These are phyloP conservation scores for Calameuta filiformis DNA, from an alignment of 2,888 invertebrate species.

Conservation along the genomic window DNA sequence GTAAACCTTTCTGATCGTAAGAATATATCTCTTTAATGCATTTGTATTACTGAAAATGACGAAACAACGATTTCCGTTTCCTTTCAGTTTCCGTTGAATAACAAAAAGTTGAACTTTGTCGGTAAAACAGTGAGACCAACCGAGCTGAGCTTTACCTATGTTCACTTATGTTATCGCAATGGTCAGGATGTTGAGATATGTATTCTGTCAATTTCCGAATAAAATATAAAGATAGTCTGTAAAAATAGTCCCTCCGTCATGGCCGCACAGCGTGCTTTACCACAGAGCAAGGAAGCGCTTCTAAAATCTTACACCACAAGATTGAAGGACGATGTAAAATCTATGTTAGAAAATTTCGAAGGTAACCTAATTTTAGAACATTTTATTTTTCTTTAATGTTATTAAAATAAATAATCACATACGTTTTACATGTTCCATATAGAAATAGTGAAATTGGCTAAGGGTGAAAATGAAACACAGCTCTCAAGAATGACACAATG, in stretches of 20 bases:
- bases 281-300: conserved; percentile 95
- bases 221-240: not conserved
- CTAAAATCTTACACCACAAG: conserved; percentile 94
- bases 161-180: not conserved
- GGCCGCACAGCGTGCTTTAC: conserved; percentile 72
- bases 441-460: conserved; percentile 91
- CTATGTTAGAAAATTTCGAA: conserved; percentile 97
- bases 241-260: not conserved
- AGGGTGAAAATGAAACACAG: conserved; percentile 92
- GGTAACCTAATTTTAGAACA: conserved; percentile 70
- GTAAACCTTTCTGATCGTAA: not conserved
- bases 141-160: not conserved
- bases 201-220: not conserved
- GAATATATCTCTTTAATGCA: not conserved
- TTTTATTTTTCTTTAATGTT: conserved; percentile 9
- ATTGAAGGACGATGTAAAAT: conserved; percentile 95
- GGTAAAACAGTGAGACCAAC: not conserved
- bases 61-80: not conserved
- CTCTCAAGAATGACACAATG: conserved; percentile 90
- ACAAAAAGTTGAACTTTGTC: not conserved
- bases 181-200: not conserved
- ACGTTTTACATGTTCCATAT: conserved; percentile 22
- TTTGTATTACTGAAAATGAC: not conserved
- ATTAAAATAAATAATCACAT: conserved; percentile 13
- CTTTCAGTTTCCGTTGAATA: not conserved